Base-by-base conservation (phyloP, 1,140 invertebrate genomes). In the Trachymyrmex cornetzi region DNA sequence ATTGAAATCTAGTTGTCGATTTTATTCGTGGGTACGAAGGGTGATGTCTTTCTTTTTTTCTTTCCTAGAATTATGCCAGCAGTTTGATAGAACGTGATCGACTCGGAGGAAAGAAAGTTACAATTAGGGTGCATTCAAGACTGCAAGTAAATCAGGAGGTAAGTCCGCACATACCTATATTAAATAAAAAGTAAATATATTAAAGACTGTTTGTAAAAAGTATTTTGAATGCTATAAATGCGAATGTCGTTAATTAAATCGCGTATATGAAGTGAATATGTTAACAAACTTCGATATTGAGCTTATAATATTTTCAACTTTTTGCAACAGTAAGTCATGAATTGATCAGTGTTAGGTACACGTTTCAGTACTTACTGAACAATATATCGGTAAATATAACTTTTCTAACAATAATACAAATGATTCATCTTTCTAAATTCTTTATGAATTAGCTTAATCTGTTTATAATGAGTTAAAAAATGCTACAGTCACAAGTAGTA, bases 101-200 rank as follows among this genome's bases (percentile, higher is more conserved):
- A 48, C 50, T 3, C 14, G 30, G 6, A 9, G 53, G 69, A 67
- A 19, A 72, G 16, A 55, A 44, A 81, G 14, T 75, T 44, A 66
- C 69, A 69, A 64, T 77, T 75, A 63, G 59, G 72, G 69, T 87
- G 50, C 71, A 85, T 63, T 90, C 82, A 50, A 63, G 71, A 77
- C 64, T 67, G 67, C 53, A 57, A 38, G 89, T 86, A 59, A 84
- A 82, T 74, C 66, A 90, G 66, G 88, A 80, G 82, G 89, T 90
- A 57, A 90, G 89, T 86, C 53, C 19, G 48, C 14, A 27, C 14
- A 30, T n/a, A 14, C 6, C 30, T 34, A 34, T 30, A 5, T 44
- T 44, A 44, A 44, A 9, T 48, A 44, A 34, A 34, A 34, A 34
- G 0, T 7, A 7, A 75, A 59, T 48, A 44, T 30, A 14, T 59